phyloP scores from a whole-genome alignment of 2,888 invertebrate species.

The Melolontha melolontha region DNA sequence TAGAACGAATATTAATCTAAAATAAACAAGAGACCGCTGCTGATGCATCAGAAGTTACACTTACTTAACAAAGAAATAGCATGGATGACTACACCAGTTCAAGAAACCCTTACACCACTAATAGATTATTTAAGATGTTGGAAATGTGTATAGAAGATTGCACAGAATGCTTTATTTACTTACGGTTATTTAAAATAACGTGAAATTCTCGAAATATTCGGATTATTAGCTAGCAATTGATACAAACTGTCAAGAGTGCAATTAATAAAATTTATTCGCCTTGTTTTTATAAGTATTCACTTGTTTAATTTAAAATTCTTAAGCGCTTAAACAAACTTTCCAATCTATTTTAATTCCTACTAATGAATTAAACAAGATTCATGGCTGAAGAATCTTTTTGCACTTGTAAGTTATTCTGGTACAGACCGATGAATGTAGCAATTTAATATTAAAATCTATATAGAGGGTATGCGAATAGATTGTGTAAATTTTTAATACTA shows the following conservation, averaged over 20 bases:
- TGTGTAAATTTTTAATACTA: too few species aligned
- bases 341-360: constrained; percentile 6
- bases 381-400: constrained; percentile 23
- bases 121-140: background rate
- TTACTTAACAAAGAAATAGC: too few species aligned
- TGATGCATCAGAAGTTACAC: too few species aligned
- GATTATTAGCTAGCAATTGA: constrained; percentile 18
- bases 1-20: too few species aligned
- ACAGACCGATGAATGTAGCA: too few species aligned
- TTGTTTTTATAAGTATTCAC: constrained; percentile 1
- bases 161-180: too few species aligned
- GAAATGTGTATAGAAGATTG: background rate
- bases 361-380: constrained; percentile 10
- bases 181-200: too few species aligned
- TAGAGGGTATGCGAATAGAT: too few species aligned
- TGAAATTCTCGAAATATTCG: constrained; percentile 10
- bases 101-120: background rate
- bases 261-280: constrained; percentile 13
- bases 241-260: constrained; percentile 1
- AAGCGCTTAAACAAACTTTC: constrained; percentile 12
- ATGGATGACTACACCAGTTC: too few species aligned
- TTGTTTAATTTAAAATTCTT: constrained; percentile 29
- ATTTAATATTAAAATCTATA: too few species aligned
- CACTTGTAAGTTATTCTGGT: background rate
- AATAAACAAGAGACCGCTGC: too few species aligned